Base-by-base conservation (phyloP, 2,113 vertebrate genomes). In the Lophius piscatorius region DNA sequence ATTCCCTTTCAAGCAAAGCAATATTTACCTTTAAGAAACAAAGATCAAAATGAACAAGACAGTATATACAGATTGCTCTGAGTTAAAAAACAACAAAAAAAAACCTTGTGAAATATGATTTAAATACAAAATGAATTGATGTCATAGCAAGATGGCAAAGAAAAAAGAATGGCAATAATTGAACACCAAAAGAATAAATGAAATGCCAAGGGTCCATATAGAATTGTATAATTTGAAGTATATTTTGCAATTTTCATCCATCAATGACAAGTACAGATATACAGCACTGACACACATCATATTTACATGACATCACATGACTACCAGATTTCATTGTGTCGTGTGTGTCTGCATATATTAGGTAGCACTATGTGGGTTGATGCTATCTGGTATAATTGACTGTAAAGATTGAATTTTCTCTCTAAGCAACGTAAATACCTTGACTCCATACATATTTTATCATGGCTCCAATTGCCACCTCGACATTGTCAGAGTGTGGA, bases 401-500 rank as follows among this genome's bases (percentile, higher is more conserved):
- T 77, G 69, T 75, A 84, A 80, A 78, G 71, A 81, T 84, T 80
- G 79, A 51, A 82, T 86, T 79, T 85, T 70, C 70, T 65, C 64
- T 65, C 44, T 55, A 73, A 79, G 65, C 62, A 63, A 42, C 58
- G 67, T 61, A 40, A 68, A 68, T 81, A 20, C 20, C 3, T 42
- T 21, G 57, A 51, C 78, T 76, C 55, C 54, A 47, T 62, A 77
- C 41, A 67, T 33, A 73, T 82, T 76, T 77, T 36, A 64, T 42
- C 38, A 45, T 20, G 35, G 26, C 13, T 33, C 7, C 10, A 41
- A 33, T 51, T 4, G 26, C 26, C 5, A 9, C 9, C 1, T 28
- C 3, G 9, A 28, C 26, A 6, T 5, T 28, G 5, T 28, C 26
- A 28, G 9, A 28, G n/a, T n/a, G n/a, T n/a, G n/a, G n/a, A n/a